Evolutionary conservation across 1,140 invertebrate species (phyloP), one percentile per base, ranked within the genome.

Genomic region (Brachionus plicatilis): DNA sequence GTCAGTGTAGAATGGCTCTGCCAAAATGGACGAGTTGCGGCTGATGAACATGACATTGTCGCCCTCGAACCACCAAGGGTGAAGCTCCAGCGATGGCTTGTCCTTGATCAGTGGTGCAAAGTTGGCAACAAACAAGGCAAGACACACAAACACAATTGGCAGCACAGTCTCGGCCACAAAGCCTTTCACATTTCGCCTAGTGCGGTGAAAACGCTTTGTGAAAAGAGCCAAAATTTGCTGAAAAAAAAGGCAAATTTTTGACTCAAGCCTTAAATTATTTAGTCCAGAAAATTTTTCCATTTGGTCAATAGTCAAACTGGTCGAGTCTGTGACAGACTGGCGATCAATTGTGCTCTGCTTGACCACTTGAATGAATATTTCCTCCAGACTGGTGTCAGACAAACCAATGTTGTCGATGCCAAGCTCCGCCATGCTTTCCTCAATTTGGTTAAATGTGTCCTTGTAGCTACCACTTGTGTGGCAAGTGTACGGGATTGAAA

Each of bases 81-180:
- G 88, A 29, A 91, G 86, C 83, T 91, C 89, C 53, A 91, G 85
- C 6, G 90, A 86, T 14, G 91, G 91, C 85, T 90, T 87, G 76
- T 90, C 87, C 14, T 86, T 76, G 12, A 88, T 86, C 7, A 89
- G 86, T 7, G 91, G 90, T 17, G 87, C 83, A 29, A 91, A 88
- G 72, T 89, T 85, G 1, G 90, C 86, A 47, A 91, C 89, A 11
- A 90, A 79, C 87, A 90, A 88, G 24, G 91, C 90, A 66, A 91
- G 72, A 65, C 90, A 89, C 12, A 92, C 88, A 86, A 92, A 91
- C 0, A 88, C 84, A 20, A 92, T 90, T 9, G 92, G 92, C 11
- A 92, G 86, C 65, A 92, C 87, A 78, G 93, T 91, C 89, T 92
- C 91, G 87, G 89, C 90, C 78, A 92, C 86, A 84, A 92, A 89